Conservation (phyloP, 2,797 vertebrate species). For the Pachyuromys duprasi region DNA sequence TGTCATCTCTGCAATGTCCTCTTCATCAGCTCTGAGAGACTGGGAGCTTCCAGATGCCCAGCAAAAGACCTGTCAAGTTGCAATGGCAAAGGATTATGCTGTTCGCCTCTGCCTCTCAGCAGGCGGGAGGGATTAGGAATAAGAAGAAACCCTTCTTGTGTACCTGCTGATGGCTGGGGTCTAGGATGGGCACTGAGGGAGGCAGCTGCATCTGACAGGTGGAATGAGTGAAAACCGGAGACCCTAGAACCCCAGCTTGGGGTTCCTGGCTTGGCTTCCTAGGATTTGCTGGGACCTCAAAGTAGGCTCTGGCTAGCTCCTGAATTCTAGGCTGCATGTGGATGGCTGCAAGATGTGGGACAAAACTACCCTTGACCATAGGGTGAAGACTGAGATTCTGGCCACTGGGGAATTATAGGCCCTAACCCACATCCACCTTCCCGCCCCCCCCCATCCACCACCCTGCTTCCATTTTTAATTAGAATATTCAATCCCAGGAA, state of each 20-base stretch:
- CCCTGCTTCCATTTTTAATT: conserved; percentile 66
- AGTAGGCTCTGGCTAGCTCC: not conserved
- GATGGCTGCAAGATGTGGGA: not conserved
- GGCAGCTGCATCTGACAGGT: not conserved
- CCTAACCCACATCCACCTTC: conserved; percentile 38
- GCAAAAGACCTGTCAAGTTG: not conserved
- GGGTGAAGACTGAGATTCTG: conserved; percentile 4
- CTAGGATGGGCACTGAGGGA: not conserved
- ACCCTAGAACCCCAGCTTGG: not conserved
- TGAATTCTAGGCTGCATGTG: not conserved
- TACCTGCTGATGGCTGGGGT: not conserved
- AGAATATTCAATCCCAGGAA: conserved; percentile 75
- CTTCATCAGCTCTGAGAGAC: not conserved
- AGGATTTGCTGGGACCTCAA: not conserved
- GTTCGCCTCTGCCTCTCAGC: not conserved
- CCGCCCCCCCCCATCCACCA: not conserved
- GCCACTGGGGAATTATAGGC: conserved; percentile 26
- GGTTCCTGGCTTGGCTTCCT: not conserved
- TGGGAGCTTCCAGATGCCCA: not conserved
- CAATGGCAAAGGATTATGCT: not conserved
- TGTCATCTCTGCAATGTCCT: not conserved
- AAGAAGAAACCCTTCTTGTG: not conserved
- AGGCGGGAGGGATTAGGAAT: not conserved
- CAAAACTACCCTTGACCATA: not conserved
- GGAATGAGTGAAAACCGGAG: not conserved